A percentile compares a stretch with the other conserved stretches of the same genome.
Conservation (phyloP, 2,888 invertebrate species). For the Plemyria rubiginata region DNA sequence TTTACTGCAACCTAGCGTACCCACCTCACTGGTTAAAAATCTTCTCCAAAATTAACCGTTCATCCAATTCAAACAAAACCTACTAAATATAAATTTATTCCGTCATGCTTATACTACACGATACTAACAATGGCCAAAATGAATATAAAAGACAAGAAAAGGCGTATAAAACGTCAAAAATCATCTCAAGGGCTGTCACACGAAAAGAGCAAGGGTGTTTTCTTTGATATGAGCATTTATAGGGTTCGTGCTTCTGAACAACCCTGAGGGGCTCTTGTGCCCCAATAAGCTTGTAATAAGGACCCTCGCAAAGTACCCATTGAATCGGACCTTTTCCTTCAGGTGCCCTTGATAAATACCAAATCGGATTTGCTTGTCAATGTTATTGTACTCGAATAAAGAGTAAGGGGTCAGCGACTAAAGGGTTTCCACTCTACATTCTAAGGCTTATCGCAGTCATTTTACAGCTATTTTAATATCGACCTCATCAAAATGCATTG, state of each 20-base stretch:
- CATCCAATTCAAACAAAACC: background rate
- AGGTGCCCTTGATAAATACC: slow-evolving; percentile 78
- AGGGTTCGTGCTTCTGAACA: slow-evolving; percentile 61
- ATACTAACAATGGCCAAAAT: slow-evolving; percentile 26
- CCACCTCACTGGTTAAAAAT: background rate
- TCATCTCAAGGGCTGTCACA: slow-evolving; percentile 63
- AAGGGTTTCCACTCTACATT: slow-evolving; percentile 49
- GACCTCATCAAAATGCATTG: slow-evolving; percentile 58
- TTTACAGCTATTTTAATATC: slow-evolving; percentile 67
- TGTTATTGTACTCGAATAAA: slow-evolving; percentile 65
- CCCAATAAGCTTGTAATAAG: slow-evolving; percentile 80
- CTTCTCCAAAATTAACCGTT: background rate
- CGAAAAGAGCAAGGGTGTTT: slow-evolving; percentile 80
- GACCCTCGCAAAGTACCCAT: slow-evolving; percentile 65
- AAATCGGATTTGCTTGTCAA: slow-evolving; percentile 77
- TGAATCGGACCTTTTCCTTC: slow-evolving; percentile 74
- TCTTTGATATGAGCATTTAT: slow-evolving; percentile 63
- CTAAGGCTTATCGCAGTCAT: slow-evolving; percentile 62
- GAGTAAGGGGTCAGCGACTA: slow-evolving; percentile 64
- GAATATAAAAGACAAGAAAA: slow-evolving; percentile 41
- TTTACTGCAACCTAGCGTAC: too few relatives aligned
- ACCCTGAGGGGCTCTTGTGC: slow-evolving; percentile 67
- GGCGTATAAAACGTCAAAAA: slow-evolving; percentile 66
- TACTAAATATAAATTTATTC: background rate
- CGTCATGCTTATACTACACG: slow-evolving; percentile 1